Evolutionary conservation across 2,113 vertebrate genomes (phyloP), one percentile per base, ranked within the genome.

Genomic region (Colistium nudipinnis): DNA sequence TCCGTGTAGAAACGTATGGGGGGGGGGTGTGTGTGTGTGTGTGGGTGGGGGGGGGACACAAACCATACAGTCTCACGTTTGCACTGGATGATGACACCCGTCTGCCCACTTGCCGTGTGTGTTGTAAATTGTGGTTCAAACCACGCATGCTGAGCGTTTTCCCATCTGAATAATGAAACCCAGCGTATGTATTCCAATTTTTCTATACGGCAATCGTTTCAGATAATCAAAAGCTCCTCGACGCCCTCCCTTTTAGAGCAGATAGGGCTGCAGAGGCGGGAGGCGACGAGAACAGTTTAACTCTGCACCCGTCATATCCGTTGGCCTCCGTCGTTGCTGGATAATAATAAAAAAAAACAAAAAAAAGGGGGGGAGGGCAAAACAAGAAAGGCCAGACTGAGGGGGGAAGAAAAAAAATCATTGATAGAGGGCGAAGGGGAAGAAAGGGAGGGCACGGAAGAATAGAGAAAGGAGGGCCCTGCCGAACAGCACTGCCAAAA

Each of bases 401-500:
- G 39, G 16, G n/a, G 19, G 43, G 22, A 35, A n/a, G n/a, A 43
- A 59, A 70, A 62, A 68, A 61, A 72, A 57, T 74, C 66, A 82
- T 62, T 85, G 77, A 76, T 74, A 48, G 70, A 70, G 83, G 78
- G 74, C 24, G 57, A 77, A 78, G 64, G 78, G 52, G 74, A 76
- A 74, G 44, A 55, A 78, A 72, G 68, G 74, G 77, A 81, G 81
- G 71, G 76, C 54, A 56, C 13, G 6, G 25, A 74, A 85, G 81
- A 86, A 84, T 77, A 55, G 82, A 66, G 70, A 78, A 76, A 78
- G 75, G 59, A 73, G 75, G 78, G 78, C 60, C 70, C 69, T 38
- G 88, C 77, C 30, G 79, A 91, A 85, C 83, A 79, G 82, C 70
- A 33, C 78, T 89, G 86, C 86, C 85, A 87, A 91, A 72, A 81